Percentiles rank a stretch among this genome's conserved stretches.
Evolutionary conservation across 2,113 vertebrate genomes (phyloP).

Genomic region (Aspiorhynchus laticeps): DNA sequence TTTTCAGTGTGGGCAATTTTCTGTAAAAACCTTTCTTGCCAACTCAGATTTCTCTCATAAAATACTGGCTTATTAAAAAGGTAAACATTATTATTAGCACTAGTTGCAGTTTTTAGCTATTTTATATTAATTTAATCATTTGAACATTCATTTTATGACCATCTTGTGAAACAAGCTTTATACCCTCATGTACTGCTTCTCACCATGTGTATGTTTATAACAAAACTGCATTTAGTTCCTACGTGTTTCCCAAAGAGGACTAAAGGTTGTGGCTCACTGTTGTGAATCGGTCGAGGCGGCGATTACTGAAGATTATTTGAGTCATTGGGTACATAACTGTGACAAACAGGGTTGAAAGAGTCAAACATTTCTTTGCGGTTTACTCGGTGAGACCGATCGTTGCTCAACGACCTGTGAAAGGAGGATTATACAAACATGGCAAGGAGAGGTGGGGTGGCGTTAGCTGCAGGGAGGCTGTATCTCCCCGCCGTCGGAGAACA

Average conservation of each 20-base stretch:
- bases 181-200: background rate
- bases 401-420: constrained; percentile 52
- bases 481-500: background rate
- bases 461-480: background rate
- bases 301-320: constrained; percentile 28
- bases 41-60: background rate
- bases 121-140: background rate
- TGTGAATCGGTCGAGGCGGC: background rate
- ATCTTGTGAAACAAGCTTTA: background rate
- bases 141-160: background rate
- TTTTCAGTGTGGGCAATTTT: background rate
- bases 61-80: background rate
- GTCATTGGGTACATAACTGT: constrained; percentile 38
- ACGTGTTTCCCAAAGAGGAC: background rate
- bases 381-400: constrained; percentile 43
- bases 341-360: constrained; percentile 41
- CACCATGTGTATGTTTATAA: background rate
- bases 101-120: background rate
- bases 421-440: constrained; percentile 25
- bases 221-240: background rate
- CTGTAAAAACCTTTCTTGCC: background rate
- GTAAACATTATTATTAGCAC: background rate
- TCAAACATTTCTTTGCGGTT: constrained; percentile 45
- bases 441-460: background rate
- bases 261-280: background rate